Percentiles rank a stretch among this genome's conserved stretches.
Evolutionary conservation across 2,888 invertebrate species (phyloP).

Genomic region (Andrena hattorfiana): DNA sequence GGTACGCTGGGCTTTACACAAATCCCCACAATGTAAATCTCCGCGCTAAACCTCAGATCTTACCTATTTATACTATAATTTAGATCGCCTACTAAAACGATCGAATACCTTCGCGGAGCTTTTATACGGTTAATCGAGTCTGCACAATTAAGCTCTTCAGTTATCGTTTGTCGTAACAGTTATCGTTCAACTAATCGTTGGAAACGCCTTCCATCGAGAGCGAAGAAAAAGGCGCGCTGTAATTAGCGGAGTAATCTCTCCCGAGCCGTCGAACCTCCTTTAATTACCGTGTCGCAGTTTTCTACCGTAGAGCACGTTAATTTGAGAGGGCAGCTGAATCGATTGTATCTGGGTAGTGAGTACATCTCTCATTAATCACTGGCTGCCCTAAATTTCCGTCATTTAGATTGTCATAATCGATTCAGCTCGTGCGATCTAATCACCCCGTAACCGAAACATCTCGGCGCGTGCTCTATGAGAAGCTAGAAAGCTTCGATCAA

Average conservation of each 20-base stretch:
- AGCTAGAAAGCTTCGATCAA: no score
- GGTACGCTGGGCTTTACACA: constrained; percentile 40
- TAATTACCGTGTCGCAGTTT: constrained; percentile 21
- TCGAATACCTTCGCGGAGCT: no score
- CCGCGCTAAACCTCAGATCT: no score
- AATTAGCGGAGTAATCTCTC: constrained; percentile 15
- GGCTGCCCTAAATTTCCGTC: constrained; percentile 41
- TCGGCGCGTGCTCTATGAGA: no score
- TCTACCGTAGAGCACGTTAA: not conserved
- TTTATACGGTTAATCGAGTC: not conserved
- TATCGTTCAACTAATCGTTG: not conserved
- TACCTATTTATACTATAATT: not conserved
- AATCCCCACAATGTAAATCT: no score
- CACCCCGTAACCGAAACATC: not conserved
- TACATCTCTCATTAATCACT: constrained; percentile 28
- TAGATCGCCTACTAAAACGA: not conserved
- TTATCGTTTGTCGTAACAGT: not conserved
- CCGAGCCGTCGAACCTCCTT: not conserved
- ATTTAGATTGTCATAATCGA: constrained; percentile 8
- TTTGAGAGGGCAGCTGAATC: constrained; percentile 35
- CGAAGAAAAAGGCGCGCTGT: not conserved
- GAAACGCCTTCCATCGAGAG: not conserved
- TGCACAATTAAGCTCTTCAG: not conserved
- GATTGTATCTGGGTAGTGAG: constrained; percentile 28
- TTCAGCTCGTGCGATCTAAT: not conserved